Percentiles rank a stretch among this genome's conserved stretches.
phyloP scores from a whole-genome alignment of 2,888 invertebrate species.

The Scaptomyza reducta region DNA sequence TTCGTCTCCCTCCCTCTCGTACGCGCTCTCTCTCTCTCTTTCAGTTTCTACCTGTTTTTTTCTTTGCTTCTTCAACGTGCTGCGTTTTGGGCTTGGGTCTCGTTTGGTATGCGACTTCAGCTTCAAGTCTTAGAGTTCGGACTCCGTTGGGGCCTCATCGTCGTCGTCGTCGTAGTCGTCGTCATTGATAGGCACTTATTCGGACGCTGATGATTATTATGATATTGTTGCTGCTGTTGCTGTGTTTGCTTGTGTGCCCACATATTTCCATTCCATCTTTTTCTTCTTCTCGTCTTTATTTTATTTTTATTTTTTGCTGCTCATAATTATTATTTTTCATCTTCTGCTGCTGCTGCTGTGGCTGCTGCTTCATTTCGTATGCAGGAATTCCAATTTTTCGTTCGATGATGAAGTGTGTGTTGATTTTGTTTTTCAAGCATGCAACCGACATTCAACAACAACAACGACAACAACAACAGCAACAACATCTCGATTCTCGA shows the following conservation, averaged over 20 bases:
- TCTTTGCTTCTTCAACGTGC: constrained; percentile 34
- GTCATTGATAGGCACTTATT: constrained; percentile 80
- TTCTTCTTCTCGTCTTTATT: constrained; percentile 5
- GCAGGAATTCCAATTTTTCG: constrained; percentile 82
- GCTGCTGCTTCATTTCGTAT: constrained; percentile 76
- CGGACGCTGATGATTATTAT: constrained; percentile 74
- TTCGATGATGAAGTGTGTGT: constrained; percentile 79
- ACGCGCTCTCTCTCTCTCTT: constrained; percentile 17
- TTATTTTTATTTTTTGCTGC: constrained; percentile 27
- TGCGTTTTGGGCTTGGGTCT: constrained; percentile 69
- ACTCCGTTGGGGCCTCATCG: constrained; percentile 56
- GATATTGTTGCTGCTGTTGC: constrained; percentile 64
- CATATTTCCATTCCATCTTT: constrained; percentile 54
- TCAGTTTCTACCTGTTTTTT: constrained; percentile 53
- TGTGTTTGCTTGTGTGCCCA: constrained; percentile 43
- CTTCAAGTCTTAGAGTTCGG: constrained; percentile 55
- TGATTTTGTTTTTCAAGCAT: constrained; percentile 75
- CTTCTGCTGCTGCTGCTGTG: constrained; percentile 50
- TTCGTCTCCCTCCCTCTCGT: constrained; percentile 9
- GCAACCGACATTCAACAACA: constrained; percentile 54
- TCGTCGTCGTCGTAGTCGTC: constrained; percentile 48
- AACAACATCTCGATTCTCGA: constrained; percentile 50
- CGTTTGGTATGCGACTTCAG: constrained; percentile 64
- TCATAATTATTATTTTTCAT: constrained; percentile 79
- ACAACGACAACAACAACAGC: constrained; percentile 37